Evolutionary conservation across 2,113 vertebrate genomes (phyloP), one percentile per base, ranked within the genome.

Genomic region (Hiodon tergisus): DNA sequence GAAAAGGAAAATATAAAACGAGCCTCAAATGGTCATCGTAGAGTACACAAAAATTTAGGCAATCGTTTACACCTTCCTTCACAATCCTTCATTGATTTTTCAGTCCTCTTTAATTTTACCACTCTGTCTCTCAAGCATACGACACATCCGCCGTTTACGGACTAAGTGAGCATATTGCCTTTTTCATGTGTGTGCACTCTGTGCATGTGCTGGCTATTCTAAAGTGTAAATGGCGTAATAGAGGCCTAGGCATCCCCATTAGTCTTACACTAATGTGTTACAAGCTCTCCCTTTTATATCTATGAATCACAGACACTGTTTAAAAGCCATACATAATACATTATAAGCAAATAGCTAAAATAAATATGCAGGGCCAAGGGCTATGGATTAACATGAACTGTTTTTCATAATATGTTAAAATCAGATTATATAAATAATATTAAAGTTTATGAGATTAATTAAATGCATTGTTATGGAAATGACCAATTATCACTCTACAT

Each of bases 291-390:
- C 68, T 51, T 50, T 75, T 66, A 73, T 62, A 76, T 72, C 78
- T 73, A 75, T 69, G 55, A 58, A 78, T 69, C 55, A 79, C 72
- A 62, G 76, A 83, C 71, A 76, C 50, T n/a, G 61, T 31, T 77
- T 72, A 67, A 67, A 51, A 62, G 73, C 68, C 72, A 72, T 69
- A 75, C 47, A 72, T 74, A 67, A 78, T 79, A 75, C 66, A 73
- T 75, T 82, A 71, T 78, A 78, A 74, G 79, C 77, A 80, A 50
- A 84, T 76, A 74, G 46, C 16, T 67, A 77, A 72, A 72, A 55
- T 48, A 53, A 58, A 66, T 69, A 63, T 17, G 14, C 48, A 10
- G n/a, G 5, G 67, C 10, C 50, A n/a, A 53, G 73, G n/a, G 46
- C 53, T 72, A 54, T 4, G 50, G 31, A 31, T 31, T 31, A 31